Conservation (phyloP, 2,113 vertebrate species). For the Theristicus caerulescens region DNA sequence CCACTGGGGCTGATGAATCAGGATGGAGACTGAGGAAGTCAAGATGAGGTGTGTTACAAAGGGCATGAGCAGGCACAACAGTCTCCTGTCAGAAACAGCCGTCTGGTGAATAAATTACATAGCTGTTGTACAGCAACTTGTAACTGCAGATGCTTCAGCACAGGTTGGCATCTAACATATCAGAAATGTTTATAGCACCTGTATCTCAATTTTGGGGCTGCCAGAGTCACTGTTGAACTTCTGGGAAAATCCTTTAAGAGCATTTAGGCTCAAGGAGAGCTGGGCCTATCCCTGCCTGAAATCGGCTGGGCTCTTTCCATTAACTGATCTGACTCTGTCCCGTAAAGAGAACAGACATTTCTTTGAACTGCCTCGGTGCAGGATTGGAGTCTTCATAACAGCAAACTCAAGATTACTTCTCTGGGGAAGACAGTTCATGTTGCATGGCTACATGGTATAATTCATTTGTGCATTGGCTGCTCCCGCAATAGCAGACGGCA, state of each 20-base stretch:
- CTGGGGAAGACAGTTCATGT: neutral
- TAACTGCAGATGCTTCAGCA: neutral
- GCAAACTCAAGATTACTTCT: neutral
- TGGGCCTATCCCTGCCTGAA: neutral
- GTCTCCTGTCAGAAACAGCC: neutral
- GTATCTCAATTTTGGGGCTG: neutral
- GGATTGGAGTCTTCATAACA: neutral
- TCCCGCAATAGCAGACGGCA: neutral
- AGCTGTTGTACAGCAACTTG: neutral
- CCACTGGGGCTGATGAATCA: neutral
- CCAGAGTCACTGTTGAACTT: neutral
- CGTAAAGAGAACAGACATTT: neutral
- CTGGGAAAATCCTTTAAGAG: neutral
- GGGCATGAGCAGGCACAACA: neutral
- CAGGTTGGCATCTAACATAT: neutral
- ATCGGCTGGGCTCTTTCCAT: neutral
- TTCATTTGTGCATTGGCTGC: neutral
- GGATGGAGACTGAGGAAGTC: neutral
- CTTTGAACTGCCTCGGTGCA: neutral
- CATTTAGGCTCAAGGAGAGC: neutral
- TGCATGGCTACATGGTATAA: neutral
- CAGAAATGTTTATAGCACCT: neutral
- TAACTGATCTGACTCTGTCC: neutral
- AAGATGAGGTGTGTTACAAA: neutral
- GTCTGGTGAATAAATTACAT: neutral